Evolutionary conservation across 1,140 invertebrate genomes (phyloP), one percentile per base, ranked within the genome.

Genomic region (Leptinotarsa undecemlineata): DNA sequence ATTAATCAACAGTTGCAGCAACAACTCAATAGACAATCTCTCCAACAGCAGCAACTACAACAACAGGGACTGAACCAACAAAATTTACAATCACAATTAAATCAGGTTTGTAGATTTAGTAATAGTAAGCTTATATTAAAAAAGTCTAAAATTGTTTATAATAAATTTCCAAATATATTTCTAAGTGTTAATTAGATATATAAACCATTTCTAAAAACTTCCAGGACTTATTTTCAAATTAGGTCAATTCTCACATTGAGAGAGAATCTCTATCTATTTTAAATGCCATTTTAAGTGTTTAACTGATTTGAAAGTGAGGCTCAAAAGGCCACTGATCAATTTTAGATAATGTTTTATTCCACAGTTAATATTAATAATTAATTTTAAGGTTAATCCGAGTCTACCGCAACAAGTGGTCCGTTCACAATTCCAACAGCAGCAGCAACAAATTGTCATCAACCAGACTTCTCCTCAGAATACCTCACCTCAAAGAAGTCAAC

Each of bases 381-480:
- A 42, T 42, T 42, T 42, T 42, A 42, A 75, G 42, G 26, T 80
- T 26, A 71, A 51, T 26, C 68, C 66, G 21, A 74, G 77, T 60
- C 79, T 83, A 66, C 85, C 84, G 67, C 82, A 85, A 67, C 84
- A 79, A 73, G 74, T 81, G 17, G 73, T 79, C 6, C 42, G 74
- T 26, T 23, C 71, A 23, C 79, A 81, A 57, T 79, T 79, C 67
- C 76, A 74, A 33, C 81, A 78, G 73, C 74, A 79, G 57, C 69
- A 74, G 26, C 81, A 79, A 62, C 84, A 82, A 71, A 78, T 81
- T 17, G 74, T 81, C 42, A 81, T 82, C 15, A 81, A 80, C 71
- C 80, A 81, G 62, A 76, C 79, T 20, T 47, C 71, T 48, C 83
- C 84, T 67, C 86, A 85, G 70, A 81, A 75, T 72, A 77, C 77